A percentile compares a stretch with the other conserved stretches of the same genome.
Conservation (phyloP, 2,888 invertebrate species). For the Eudemis profundana region DNA sequence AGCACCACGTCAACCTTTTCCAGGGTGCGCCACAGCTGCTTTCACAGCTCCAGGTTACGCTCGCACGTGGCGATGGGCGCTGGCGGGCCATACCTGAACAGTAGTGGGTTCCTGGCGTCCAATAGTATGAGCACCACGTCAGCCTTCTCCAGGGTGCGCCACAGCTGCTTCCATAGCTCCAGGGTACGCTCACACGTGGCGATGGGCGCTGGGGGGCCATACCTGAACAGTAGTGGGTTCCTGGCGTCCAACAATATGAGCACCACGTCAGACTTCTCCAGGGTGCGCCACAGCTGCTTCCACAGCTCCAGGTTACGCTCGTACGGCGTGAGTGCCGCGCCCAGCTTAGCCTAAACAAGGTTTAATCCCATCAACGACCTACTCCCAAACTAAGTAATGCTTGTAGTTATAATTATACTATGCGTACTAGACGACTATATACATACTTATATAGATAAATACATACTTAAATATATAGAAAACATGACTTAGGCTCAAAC, state of each 20-base stretch:
- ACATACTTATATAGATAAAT: too few species aligned
- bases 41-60: conserved; percentile 98
- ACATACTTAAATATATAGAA: too few species aligned
- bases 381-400: too few species aligned
- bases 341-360: conserved; percentile 86
- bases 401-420: too few species aligned
- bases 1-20: conserved; percentile 97
- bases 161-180: conserved; percentile 99
- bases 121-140: conserved; percentile 97
- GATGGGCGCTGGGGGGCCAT: too few species aligned
- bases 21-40: conserved; percentile 99
- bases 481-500: too few species aligned
- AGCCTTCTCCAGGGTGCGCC: conserved; percentile 99
- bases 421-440: too few species aligned
- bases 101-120: conserved; percentile 97
- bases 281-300: conserved; percentile 99
- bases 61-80: too few species aligned
- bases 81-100: conserved; percentile 88
- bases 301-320: conserved; percentile 99
- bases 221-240: conserved; percentile 95
- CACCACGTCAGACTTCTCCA: conserved; percentile 97
- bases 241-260: conserved; percentile 98
- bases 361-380: too few species aligned
- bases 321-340: conserved; percentile 96
- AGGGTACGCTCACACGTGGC: conserved; percentile 98